Base-by-base conservation (phyloP, 2,113 vertebrate genomes). In the Platysternon megacephalum region DNA sequence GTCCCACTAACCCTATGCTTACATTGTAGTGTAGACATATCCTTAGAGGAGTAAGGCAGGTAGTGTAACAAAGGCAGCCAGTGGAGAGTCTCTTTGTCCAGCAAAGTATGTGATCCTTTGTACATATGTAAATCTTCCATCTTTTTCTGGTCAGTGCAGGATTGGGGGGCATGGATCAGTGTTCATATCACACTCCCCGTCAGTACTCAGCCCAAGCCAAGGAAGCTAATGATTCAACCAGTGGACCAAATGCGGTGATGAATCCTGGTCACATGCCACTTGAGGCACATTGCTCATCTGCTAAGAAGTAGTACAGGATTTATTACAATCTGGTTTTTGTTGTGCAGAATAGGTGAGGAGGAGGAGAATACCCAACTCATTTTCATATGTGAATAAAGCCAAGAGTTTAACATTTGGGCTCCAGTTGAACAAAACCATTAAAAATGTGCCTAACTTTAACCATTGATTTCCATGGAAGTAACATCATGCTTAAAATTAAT, bases 311-410 rank as follows among this genome's bases (percentile, higher is more conserved):
- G 58, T 61, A 28, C 58, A 61, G 32, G 32, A 65, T 65, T 35
- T 35, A 65, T 35, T 29, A 65, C 61, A 65, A 65, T 2, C 1
- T 84, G 28, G 1, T 78, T n/a, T 68, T 61, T 26, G 87, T 26
- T 11, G 3, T 58, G 39, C 51, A 86, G 76, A 93, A 87, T n/a
- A 3, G 91, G 90, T 17, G 48, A 72, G 80, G 61, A 3, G n/a
- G 35, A 72, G 39, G 68, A 22, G 39, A 74, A 74, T 4, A 4
- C 1, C 55, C 84, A 65, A 52, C 56, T 93, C 19, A 14, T 88
- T 87, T 53, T 92, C 39, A 42, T 92, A 52, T 89, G 46, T 82
- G 87, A 94, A 51, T 85, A 53, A 65, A 95, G 32, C 48, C 86
- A 82, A 92, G 94, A 95, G 26, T 49, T 84, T 46, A 9, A 19